phyloP scores from a whole-genome alignment of 2,113 vertebrate species.

The Thamnophis sirtalis region DNA sequence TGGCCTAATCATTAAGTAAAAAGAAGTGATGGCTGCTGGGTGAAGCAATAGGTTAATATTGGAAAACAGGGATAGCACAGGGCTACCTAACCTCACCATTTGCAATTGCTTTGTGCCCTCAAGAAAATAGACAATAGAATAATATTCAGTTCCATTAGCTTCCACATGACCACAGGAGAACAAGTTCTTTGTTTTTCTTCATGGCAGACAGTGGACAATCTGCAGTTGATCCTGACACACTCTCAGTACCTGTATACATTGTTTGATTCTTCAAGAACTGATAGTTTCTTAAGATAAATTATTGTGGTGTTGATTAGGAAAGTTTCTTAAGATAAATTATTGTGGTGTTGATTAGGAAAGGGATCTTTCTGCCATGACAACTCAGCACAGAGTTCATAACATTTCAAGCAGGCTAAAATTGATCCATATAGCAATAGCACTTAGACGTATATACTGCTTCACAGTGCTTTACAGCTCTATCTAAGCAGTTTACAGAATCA shows the following conservation, averaged over 20 bases:
- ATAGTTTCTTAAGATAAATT: background rate
- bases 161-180: background rate
- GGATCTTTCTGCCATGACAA: background rate
- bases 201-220: too few relatives aligned
- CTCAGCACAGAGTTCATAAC: background rate
- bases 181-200: background rate
- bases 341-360: background rate
- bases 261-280: background rate
- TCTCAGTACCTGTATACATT: background rate
- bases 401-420: background rate
- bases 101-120: background rate
- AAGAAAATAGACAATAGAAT: background rate
- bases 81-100: background rate
- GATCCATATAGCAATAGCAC: background rate
- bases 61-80: background rate
- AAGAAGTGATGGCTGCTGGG: too few relatives aligned
- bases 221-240: background rate
- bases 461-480: too few relatives aligned
- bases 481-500: too few relatives aligned
- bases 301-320: too few relatives aligned
- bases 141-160: background rate
- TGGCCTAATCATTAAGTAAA: background rate
- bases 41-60: too few relatives aligned
- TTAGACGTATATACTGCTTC: too few relatives aligned
- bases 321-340: background rate